Evolutionary conservation across 1,140 invertebrate genomes (phyloP), one percentile per base, ranked within the genome.

Genomic region (Bombus consobrinus): DNA sequence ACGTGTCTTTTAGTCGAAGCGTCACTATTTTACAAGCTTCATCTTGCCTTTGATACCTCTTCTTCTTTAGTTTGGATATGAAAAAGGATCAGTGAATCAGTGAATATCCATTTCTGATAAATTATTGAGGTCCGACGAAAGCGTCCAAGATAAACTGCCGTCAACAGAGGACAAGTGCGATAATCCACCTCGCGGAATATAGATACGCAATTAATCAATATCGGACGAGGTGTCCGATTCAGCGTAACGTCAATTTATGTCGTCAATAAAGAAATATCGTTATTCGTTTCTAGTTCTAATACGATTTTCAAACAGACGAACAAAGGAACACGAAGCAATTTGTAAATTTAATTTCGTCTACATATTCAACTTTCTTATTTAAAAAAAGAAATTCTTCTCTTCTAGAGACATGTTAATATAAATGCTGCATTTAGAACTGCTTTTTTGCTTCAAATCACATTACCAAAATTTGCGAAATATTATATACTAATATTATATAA

Each of bases 191-290:
- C n/a, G 39, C 47, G 75, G 82, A 72, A 79, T 72, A 84, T 72
- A 68, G 32, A 71, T 53, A 39, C 34, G 76, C 76, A 53, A 85
- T 85, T 85, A 85, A 85, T 85, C 83, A 85, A 85, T 80, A 80
- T 80, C 76, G 68, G 68, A 53, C 32, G 53, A 80, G 76, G 68
- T 39, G 76, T 41, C 47, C 25, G n/a, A 28, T 22, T 71, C 53
- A 12, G 34, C 25, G 72, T 32, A n/a, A 64, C 75, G 57, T 41
- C 64, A 69, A 37, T 41, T 68, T 64, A 39, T 66, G 43, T 83
- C 75, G 68, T 1, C 15, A n/a, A 10, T 18, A 32, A 28, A 62
- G 66, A 72, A 79, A 84, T 79, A 79, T 84, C 22, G 66, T 32
- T 9, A 8, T 57, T 28, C 53, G 25, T 84, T 79, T 84, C 62